Conservation (phyloP, 2,797 vertebrate species). For the Pyrrhura leucotis region DNA sequence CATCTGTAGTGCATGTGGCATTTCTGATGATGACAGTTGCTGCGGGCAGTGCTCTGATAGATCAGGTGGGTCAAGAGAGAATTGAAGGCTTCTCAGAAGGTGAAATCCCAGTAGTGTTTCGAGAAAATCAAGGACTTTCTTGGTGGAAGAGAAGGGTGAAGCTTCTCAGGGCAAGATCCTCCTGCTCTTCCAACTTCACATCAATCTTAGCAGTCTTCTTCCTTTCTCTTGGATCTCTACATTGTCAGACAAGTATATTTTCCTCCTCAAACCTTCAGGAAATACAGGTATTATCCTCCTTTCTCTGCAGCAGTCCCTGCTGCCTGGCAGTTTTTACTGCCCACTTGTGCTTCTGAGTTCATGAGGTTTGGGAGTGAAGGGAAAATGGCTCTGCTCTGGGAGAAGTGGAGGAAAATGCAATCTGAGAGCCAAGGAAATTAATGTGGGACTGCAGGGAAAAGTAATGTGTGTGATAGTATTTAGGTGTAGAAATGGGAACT, state of each 20-base stretch:
- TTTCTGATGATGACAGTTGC: not conserved
- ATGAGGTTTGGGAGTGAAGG: not conserved
- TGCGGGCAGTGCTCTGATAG: not conserved
- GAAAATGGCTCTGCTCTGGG: not conserved
- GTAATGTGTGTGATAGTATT: not conserved
- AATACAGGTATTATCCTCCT: accelerated
- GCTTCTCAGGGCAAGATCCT: not conserved
- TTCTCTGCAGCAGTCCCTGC: not conserved
- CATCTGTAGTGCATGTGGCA: not conserved
- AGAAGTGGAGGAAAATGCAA: not conserved
- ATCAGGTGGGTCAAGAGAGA: not conserved
- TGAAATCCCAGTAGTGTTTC: not conserved
- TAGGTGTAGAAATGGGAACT: not conserved
- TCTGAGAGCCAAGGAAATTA: not conserved
- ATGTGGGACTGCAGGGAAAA: not conserved
- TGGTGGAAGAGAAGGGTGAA: not conserved
- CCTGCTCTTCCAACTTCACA: not conserved
- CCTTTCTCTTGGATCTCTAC: not conserved
- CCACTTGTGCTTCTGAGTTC: accelerated
- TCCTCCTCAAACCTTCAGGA: not conserved
- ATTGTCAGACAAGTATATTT: not conserved
- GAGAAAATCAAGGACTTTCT: not conserved
- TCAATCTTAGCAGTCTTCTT: not conserved
- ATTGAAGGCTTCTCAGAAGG: not conserved
- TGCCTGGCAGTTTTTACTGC: not conserved